Conservation (phyloP, 1,140 invertebrate species). For the Telenomus remus region DNA sequence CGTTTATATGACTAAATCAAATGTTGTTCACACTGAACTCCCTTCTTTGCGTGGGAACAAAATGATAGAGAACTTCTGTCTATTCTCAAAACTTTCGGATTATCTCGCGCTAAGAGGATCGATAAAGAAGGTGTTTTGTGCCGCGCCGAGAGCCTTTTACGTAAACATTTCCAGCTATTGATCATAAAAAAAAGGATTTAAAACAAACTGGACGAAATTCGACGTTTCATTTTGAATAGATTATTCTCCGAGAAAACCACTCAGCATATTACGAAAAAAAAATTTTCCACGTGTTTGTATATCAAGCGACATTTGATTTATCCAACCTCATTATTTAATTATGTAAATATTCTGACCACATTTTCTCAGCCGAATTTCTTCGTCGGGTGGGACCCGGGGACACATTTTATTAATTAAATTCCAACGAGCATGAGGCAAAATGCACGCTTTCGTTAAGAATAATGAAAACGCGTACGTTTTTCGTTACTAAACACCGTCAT, state of each 20-base stretch:
- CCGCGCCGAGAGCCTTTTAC: conserved; percentile 32
- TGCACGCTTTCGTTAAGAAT: conserved; percentile 1
- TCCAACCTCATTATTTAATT: conserved; percentile 40
- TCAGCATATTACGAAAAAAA: neutral
- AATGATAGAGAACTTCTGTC: conserved; percentile 51
- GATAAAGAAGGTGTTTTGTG: conserved; percentile 53
- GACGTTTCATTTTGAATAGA: neutral
- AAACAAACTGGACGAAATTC: no score
- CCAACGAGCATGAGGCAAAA: conserved; percentile 13
- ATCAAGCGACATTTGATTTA: conserved; percentile 19
- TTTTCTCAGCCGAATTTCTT: conserved; percentile 34
- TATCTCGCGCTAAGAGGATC: conserved; percentile 50
- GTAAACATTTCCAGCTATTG: conserved; percentile 27
- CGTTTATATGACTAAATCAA: conserved; percentile 55
- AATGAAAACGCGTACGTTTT: conserved; percentile 12
- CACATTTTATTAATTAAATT: conserved; percentile 51
- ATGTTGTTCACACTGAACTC: conserved; percentile 53
- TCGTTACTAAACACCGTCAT: conserved; percentile 1
- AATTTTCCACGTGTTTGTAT: no score
- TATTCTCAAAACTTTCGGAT: conserved; percentile 54
- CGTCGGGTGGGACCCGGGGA: neutral
- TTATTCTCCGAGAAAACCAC: neutral
- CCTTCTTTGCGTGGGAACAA: conserved; percentile 49
- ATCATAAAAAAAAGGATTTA: no score
- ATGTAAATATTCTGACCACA: conserved; percentile 29